phyloP scores from a whole-genome alignment of 2,797 vertebrate genomes.

The Tapirus indicus region DNA sequence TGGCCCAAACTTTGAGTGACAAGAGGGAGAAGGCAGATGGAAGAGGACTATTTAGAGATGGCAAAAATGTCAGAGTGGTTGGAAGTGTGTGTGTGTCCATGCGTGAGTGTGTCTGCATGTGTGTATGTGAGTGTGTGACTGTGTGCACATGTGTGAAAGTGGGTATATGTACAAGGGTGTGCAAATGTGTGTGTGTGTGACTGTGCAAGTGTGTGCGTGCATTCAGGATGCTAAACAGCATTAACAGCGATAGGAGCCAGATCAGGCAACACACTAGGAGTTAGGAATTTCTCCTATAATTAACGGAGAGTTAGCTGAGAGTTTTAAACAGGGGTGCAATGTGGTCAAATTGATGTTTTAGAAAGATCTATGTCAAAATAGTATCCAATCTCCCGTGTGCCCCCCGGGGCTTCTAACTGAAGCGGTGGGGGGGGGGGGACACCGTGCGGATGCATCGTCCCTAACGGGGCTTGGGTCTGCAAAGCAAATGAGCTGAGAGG shows the following conservation, averaged over 20 bases:
- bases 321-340: not conserved
- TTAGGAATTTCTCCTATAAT: not conserved
- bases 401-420: not conserved
- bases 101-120: too few relatives aligned
- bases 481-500: not conserved
- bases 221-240: not conserved
- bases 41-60: not conserved
- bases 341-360: not conserved
- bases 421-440: too few relatives aligned
- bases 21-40: not conserved
- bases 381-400: not conserved
- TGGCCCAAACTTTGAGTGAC: not conserved
- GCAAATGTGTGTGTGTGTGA: too few relatives aligned
- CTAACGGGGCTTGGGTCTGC: not conserved
- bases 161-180: too few relatives aligned
- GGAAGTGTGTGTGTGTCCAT: too few relatives aligned
- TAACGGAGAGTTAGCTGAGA: not conserved
- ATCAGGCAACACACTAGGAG: not conserved
- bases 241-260: too few relatives aligned
- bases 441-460: fast-evolving
- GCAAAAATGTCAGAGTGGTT: not conserved
- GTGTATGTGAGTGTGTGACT: too few relatives aligned
- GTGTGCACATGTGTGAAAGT: too few relatives aligned
- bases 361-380: not conserved
- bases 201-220: not conserved